Conservation (phyloP, 2,113 vertebrate genomes). For the Anoura caudifer region DNA sequence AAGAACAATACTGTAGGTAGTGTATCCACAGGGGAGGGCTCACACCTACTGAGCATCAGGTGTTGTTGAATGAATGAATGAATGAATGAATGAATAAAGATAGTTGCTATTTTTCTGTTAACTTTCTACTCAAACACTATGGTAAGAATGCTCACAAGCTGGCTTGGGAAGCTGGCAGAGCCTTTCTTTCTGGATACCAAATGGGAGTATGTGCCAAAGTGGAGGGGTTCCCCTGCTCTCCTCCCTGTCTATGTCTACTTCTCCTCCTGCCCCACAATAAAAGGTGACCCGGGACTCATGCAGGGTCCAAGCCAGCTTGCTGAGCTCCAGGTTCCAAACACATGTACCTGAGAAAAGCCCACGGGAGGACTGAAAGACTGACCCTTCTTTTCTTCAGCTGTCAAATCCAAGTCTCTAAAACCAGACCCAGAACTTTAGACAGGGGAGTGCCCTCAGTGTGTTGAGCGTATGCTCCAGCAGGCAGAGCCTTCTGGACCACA, state of each 20-base stretch:
- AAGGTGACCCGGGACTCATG: not conserved
- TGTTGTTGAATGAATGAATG: not conserved
- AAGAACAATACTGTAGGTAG: not conserved
- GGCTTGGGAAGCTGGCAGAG: not conserved
- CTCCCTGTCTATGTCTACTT: not conserved
- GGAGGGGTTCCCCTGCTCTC: not conserved
- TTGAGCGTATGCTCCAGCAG: not conserved
- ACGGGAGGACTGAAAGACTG: not conserved
- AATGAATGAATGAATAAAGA: not conserved
- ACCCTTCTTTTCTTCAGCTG: not conserved
- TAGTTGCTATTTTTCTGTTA: not conserved
- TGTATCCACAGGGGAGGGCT: too few relatives aligned
- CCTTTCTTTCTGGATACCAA: not conserved
- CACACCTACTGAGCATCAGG: not conserved
- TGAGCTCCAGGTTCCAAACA: not conserved
- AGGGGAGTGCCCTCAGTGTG: not conserved
- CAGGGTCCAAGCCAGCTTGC: not conserved
- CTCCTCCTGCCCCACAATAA: not conserved
- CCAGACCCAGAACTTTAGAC: not conserved
- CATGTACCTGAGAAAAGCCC: not conserved
- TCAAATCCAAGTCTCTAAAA: not conserved
- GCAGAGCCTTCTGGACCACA: constrained; percentile 30
- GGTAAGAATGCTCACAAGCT: not conserved
- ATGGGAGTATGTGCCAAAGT: not conserved
- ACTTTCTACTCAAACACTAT: not conserved